phyloP scores from a whole-genome alignment of 2,113 vertebrate genomes.

The Himantopus leucocephalus region DNA sequence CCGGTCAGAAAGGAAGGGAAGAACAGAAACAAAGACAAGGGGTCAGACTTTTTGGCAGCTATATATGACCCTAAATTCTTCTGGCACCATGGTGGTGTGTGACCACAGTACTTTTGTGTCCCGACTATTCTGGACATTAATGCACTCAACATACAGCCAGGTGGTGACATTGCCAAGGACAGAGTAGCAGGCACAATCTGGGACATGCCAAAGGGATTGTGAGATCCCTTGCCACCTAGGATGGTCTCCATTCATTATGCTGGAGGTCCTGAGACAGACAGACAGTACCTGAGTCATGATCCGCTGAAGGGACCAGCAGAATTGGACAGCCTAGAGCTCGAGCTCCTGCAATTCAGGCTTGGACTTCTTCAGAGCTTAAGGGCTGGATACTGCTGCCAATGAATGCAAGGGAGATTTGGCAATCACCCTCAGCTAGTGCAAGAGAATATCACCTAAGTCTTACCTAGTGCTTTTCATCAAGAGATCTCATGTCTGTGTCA shows the following conservation, averaged over 20 bases:
- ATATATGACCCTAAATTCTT: neutral
- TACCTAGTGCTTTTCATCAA: neutral
- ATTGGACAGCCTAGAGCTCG: neutral
- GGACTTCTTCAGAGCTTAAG: neutral
- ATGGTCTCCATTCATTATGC: neutral
- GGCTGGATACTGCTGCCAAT: neutral
- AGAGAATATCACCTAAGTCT: neutral
- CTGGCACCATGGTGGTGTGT: neutral
- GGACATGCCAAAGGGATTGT: neutral
- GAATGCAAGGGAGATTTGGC: neutral
- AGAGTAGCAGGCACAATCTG: neutral
- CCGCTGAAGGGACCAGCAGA: neutral
- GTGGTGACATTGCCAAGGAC: neutral
- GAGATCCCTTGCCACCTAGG: neutral
- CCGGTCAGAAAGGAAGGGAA: neutral
- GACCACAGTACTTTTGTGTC: neutral
- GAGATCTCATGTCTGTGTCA: neutral
- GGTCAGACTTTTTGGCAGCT: neutral
- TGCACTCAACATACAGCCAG: neutral
- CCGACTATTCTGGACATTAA: neutral
- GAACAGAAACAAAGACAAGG: neutral
- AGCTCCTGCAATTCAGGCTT: neutral
- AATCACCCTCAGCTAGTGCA: neutral
- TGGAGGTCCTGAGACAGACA: neutral
- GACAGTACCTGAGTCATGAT: neutral